Evolutionary conservation across 2,797 vertebrate species (phyloP), one percentile per base, ranked within the genome.

Genomic region (Paedocypris micromegethes): DNA sequence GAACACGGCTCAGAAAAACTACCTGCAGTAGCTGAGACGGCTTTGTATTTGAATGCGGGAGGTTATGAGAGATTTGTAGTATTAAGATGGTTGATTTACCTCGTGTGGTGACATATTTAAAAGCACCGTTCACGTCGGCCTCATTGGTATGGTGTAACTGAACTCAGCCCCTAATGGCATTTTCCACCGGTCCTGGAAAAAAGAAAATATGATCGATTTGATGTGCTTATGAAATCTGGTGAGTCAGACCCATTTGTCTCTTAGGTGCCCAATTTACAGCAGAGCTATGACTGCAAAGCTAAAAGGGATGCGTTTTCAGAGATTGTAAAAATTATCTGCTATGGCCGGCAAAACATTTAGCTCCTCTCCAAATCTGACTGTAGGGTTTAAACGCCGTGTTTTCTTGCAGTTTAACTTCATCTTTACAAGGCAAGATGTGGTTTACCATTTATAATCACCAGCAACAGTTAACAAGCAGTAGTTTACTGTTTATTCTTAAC

Each of bases 51-150:
- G 72, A 78, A 84, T 82, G 86, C 78, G 80, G 80, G 84, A 84
- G 79, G 80, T 79, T 73, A 66, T 77, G 75, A 78, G 75, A 75
- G 75, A 85, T 85, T 81, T 79, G 81, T 83, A 79, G 78, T 69
- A 78, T 56, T 71, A 80, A 84, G 80, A 77, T 77, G 73, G 81
- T 86, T 87, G 85, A 85, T 84, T 79, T 76, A 58, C 51, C 78
- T 79, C 77, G 64, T 76, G 72, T 75, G 76, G 78, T 71, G 78
- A 77, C 54, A 47, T 48, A 77, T 78, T 84, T 86, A 45, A 53
- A 68, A 48, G 70, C 55, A 9, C 67, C 54, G 43, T 54, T 66
- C 66, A 62, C 51, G 51, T 72, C 51, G 58, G 66, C 57, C 56
- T 43, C 61, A 70, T 72, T 79, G 60, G 62, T 72, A 38, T 42